Conservation (phyloP, 2,113 vertebrate genomes). For the Pimephales promelas region DNA sequence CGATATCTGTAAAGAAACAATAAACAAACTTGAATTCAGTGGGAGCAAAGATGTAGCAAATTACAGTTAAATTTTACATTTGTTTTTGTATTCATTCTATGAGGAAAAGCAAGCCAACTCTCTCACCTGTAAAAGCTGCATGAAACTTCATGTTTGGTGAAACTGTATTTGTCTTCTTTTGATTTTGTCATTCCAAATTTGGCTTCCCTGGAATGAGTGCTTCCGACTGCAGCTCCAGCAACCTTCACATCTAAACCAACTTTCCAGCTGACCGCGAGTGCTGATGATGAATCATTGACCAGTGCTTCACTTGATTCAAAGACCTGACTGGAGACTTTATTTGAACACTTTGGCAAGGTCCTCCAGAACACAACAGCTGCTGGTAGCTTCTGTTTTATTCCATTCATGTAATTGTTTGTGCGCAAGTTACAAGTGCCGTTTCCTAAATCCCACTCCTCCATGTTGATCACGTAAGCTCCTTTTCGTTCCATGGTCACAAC, state of each 20-base stretch:
- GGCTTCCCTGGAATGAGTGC: conserved; percentile 60
- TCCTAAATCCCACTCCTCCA: not conserved
- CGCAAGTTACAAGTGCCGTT: conserved; percentile 66
- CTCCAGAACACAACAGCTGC: conserved; percentile 64
- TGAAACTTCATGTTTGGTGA: conserved; percentile 60
- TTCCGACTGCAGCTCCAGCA: not conserved
- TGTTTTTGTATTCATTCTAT: conserved; percentile 47
- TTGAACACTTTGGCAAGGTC: conserved; percentile 45
- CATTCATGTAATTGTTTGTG: conserved; percentile 51
- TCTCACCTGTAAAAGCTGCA: conserved; percentile 65
- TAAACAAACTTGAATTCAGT: not conserved
- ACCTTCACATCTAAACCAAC: conserved; percentile 60
- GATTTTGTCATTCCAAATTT: conserved; percentile 57
- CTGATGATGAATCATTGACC: conserved; percentile 51
- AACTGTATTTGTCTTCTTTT: conserved; percentile 65
- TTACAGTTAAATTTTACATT: conserved; percentile 45
- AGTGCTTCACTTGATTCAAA: conserved; percentile 63
- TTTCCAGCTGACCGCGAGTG: conserved; percentile 69
- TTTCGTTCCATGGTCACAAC: conserved; percentile 68
- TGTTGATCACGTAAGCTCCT: conserved; percentile 61
- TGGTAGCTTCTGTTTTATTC: conserved; percentile 62
- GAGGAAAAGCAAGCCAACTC: not conserved
- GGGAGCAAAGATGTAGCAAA: not conserved
- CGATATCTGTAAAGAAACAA: conserved; percentile 57
- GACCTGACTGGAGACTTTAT: conserved; percentile 44